phyloP scores from a whole-genome alignment of 1,140 invertebrate species.

The Cepaea nemoralis region DNA sequence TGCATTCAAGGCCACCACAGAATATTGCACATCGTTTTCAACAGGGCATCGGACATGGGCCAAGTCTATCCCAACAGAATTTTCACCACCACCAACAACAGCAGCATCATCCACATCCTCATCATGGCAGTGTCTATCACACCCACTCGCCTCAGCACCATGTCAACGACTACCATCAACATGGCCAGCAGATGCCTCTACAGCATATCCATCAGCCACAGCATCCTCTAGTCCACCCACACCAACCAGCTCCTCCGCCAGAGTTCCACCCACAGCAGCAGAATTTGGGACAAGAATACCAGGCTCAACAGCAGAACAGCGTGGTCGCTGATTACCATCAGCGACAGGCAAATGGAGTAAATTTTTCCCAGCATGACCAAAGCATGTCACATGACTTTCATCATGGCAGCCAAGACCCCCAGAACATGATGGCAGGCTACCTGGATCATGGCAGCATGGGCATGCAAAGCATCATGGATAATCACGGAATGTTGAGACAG shows the following conservation, averaged over 20 bases:
- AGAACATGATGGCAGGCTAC: constrained; percentile 29
- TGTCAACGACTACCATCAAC: not conserved
- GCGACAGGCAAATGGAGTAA: not conserved
- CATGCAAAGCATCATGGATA: constrained; percentile 32
- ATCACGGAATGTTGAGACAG: constrained; percentile 32
- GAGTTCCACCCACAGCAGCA: constrained; percentile 34
- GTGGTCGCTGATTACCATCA: constrained; percentile 22
- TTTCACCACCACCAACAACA: constrained; percentile 29
- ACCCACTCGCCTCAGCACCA: constrained; percentile 13
- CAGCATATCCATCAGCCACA: constrained; percentile 21
- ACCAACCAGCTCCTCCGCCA: not conserved
- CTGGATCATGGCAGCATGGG: constrained; percentile 30
- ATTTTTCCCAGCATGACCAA: constrained; percentile 17
- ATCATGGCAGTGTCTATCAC: not conserved
- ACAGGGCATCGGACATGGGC: not conserved
- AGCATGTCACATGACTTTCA: constrained; percentile 34
- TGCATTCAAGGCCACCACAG: constrained; percentile 25
- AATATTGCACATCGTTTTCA: constrained; percentile 29
- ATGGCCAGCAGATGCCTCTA: not conserved
- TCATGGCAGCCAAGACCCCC: not conserved
- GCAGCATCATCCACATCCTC: constrained; percentile 13
- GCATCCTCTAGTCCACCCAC: constrained; percentile 4
- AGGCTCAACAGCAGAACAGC: constrained; percentile 16
- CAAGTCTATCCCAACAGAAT: constrained; percentile 22
- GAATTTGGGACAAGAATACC: constrained; percentile 17